Conservation (phyloP, 2,113 vertebrate genomes). For the Esox niger region DNA sequence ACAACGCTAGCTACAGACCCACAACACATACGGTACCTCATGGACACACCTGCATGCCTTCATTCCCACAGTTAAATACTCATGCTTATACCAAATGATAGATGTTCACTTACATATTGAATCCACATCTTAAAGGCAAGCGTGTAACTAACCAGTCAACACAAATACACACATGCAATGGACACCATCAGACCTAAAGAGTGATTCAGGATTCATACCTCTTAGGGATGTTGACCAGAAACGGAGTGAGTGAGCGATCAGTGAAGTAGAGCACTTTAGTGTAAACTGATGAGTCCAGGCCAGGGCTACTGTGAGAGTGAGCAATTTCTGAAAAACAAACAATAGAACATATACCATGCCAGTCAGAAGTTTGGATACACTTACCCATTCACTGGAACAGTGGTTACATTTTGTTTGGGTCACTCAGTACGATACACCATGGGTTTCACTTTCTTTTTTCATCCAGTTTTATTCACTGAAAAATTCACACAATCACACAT, state of each 20-base stretch:
- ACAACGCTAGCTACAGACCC: background rate
- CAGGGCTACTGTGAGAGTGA: slow-evolving; percentile 88
- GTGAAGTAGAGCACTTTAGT: slow-evolving; percentile 99
- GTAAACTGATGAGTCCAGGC: slow-evolving; percentile 78
- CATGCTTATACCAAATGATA: too few relatives aligned
- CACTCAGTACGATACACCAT: too few relatives aligned
- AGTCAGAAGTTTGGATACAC: too few relatives aligned
- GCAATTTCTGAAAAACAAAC: slow-evolving; percentile 78
- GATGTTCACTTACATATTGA: slow-evolving; percentile 15
- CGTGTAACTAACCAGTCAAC: background rate
- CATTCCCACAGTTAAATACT: background rate
- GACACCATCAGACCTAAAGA: background rate
- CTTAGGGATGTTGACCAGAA: slow-evolving; percentile 97
- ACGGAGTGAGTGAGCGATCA: slow-evolving; percentile 93
- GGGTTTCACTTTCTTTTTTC: too few relatives aligned
- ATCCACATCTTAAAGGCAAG: background rate
- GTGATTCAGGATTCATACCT: slow-evolving; percentile 70
- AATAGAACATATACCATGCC: too few relatives aligned
- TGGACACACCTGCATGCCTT: background rate
- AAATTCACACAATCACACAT: too few relatives aligned
- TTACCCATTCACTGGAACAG: too few relatives aligned
- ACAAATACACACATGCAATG: background rate
- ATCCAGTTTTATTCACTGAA: too few relatives aligned
- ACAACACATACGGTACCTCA: background rate
- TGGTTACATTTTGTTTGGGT: too few relatives aligned